A percentile compares a stretch with the other conserved stretches of the same genome.
phyloP scores from a whole-genome alignment of 2,113 vertebrate genomes.

The Proteles cristata region DNA sequence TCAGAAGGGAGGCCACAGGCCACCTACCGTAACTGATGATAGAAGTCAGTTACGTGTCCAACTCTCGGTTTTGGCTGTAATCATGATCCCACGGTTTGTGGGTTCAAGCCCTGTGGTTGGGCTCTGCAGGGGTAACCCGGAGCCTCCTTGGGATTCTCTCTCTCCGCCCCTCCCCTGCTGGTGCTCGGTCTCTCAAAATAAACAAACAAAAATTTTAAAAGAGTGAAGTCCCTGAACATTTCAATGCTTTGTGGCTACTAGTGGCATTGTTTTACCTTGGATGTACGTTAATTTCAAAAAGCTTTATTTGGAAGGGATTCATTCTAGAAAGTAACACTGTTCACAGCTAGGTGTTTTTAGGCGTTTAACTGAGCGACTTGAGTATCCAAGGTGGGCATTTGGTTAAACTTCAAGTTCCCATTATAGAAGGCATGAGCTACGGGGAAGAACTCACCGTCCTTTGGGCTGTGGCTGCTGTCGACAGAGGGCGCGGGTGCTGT shows the following conservation, averaged over 20 bases:
- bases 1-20: background rate
- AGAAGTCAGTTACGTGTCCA: background rate
- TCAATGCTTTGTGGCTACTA: background rate
- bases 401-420: background rate
- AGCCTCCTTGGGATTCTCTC: no score
- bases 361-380: background rate
- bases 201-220: no score
- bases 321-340: background rate
- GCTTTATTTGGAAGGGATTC: background rate
- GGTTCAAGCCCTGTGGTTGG: no score
- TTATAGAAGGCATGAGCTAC: fast-evolving
- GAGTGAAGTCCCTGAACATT: background rate
- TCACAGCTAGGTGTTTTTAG: background rate
- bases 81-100: no score
- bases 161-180: no score
- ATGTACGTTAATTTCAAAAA: background rate
- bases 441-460: background rate
- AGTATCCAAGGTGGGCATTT: background rate
- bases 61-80: no score
- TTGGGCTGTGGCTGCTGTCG: no score
- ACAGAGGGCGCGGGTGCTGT: background rate
- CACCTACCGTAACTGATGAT: fast-evolving
- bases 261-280: background rate
- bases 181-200: no score
- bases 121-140: no score